Evolutionary conservation across 2,888 invertebrate genomes (phyloP), one percentile per base, ranked within the genome.

Genomic region (Panorpa germanica): DNA sequence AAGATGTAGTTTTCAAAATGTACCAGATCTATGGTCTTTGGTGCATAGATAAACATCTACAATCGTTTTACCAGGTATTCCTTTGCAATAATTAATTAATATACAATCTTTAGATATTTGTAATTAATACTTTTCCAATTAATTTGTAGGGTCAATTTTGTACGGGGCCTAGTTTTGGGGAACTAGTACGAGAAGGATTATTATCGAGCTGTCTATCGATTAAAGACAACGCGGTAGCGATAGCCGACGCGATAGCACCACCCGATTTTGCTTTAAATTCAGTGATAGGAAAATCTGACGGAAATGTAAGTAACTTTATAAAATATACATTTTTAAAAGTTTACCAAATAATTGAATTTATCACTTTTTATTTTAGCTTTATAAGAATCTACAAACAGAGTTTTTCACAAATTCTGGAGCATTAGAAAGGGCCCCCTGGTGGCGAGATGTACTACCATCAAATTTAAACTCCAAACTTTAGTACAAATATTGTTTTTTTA

Each of bases 231-330:
- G 63, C 77, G 1, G 70, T 90, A 1, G 56, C 70, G 2, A 63
- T 90, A 3, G 80, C 75, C 3, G 91, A 93, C 49, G 77, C 77
- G 16, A 59, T 91, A 15, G 80, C 90, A 3, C 86, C 86, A 2
- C 78, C 90, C 0, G 91, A 91, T 55, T 88, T 80, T 48, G 70
- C 86, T 19, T 58, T 91, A 9, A 80, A 86, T 53, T 90, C 90
- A 0, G 74, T 80, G 19, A 61, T 91, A 11, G 91, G 82, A 29
- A 66, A 61, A 45, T 73, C 85, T 16, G 81, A 90, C 58, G 91
- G 91, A 37, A 65, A 72, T 58, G 81, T 80, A 44, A 52, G 52
- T 44, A 29, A 25, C 10, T 10, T 18, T 5, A 18, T 5, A 11
- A 27, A 26, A 26, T 31, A 15, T 28, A 5, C 16, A 11, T 27